Conservation (phyloP, 1,140 invertebrate species). For the Galleria mellonella region DNA sequence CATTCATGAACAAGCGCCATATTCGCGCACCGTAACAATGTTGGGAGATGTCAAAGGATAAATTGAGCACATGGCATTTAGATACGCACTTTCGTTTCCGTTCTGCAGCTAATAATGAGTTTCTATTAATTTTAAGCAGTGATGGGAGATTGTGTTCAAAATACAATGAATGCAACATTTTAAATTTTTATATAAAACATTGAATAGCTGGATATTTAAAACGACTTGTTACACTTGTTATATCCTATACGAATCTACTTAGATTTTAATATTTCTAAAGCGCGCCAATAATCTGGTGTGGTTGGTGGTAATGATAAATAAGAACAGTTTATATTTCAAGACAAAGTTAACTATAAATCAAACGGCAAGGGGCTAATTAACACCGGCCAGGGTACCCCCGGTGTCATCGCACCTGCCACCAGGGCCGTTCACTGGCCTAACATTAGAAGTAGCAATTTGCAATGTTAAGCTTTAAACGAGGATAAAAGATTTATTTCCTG, state of each 20-base stretch:
- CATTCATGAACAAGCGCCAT: conserved; percentile 16
- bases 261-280: too few species aligned
- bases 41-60: conserved; percentile 51
- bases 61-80: conserved; percentile 20
- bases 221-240: too few species aligned
- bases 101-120: too few species aligned
- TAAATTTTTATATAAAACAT: too few species aligned
- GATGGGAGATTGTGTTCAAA: conserved; percentile 6
- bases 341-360: conserved; percentile 54
- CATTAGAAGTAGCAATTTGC: conserved; percentile 21
- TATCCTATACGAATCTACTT: too few species aligned
- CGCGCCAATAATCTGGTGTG: conserved; percentile 21
- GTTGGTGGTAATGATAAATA: conserved; percentile 24
- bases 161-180: too few species aligned
- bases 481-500: conserved; percentile 16
- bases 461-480: conserved; percentile 11
- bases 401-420: conserved; percentile 38
- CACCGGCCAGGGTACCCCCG: conserved; percentile 26
- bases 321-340: conserved; percentile 26
- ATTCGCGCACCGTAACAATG: conserved; percentile 39
- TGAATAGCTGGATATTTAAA: too few species aligned
- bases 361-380: conserved; percentile 49
- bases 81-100: conserved; percentile 32
- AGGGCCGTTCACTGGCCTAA: background rate
- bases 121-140: too few species aligned